A percentile compares a stretch with the other conserved stretches of the same genome.
Conservation (phyloP, 64 coral and sea anemone species). For the Stichodactyla helianthus region DNA sequence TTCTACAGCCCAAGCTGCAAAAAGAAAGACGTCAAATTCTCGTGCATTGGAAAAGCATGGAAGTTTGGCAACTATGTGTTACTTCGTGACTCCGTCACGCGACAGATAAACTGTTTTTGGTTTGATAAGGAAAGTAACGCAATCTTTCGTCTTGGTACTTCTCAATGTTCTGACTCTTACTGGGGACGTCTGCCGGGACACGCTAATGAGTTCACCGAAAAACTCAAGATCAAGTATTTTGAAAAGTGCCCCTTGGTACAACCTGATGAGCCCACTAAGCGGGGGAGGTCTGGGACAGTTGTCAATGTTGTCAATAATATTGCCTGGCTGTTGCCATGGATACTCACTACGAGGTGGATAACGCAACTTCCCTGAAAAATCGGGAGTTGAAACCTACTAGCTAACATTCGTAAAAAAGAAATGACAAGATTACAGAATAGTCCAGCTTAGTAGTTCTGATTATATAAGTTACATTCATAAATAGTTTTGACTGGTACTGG, state of each 20-base stretch:
- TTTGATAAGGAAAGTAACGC: slow-evolving; percentile 51
- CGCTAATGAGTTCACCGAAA: slow-evolving; percentile 23
- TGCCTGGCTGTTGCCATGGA: background rate
- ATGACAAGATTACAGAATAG: too few relatives aligned
- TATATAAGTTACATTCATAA: too few relatives aligned
- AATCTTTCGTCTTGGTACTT: slow-evolving; percentile 51
- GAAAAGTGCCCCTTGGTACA: slow-evolving; percentile 33
- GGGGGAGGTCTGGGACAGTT: background rate
- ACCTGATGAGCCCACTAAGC: background rate
- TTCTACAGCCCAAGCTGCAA: slow-evolving; percentile 18
- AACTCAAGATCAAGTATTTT: slow-evolving; percentile 33
- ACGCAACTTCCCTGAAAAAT: background rate
- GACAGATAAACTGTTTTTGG: slow-evolving; percentile 41
- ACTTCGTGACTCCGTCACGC: slow-evolving; percentile 7
- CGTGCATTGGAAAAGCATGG: slow-evolving; percentile 30
- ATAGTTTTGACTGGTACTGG: too few relatives aligned
- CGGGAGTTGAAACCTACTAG: background rate
- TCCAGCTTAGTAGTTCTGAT: too few relatives aligned
- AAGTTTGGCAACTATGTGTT: slow-evolving; percentile 47
- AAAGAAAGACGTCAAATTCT: background rate
- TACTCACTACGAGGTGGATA: background rate
- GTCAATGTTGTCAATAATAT: background rate
- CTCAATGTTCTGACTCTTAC: slow-evolving; percentile 77
- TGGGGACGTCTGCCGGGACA: slow-evolving; percentile 24
- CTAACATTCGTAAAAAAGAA: too few relatives aligned